Evolutionary conservation across 2,797 vertebrate genomes (phyloP).

Genomic region (Chloroceryle amazona): DNA sequence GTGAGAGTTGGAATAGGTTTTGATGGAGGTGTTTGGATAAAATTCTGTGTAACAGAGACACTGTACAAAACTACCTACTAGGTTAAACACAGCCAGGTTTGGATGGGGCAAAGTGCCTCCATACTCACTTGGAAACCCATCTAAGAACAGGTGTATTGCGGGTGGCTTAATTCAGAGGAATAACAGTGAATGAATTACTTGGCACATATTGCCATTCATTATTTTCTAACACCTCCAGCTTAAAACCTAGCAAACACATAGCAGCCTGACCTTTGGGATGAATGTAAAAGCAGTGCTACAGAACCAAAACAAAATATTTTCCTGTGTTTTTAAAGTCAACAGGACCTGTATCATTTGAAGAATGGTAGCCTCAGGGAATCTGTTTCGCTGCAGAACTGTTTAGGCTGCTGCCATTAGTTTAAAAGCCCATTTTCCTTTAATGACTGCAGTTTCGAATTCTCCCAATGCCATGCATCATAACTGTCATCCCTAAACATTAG

Average conservation of each 20-base stretch:
- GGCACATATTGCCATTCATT: background rate
- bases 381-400: slow-evolving; percentile 43
- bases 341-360: background rate
- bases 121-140: background rate
- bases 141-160: background rate
- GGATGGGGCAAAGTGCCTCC: background rate
- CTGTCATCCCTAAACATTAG: slow-evolving; percentile 32
- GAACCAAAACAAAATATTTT: slow-evolving; percentile 28
- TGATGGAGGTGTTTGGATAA: background rate
- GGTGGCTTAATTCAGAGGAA: background rate
- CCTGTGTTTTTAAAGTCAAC: background rate
- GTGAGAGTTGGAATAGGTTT: background rate
- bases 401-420: slow-evolving; percentile 62
- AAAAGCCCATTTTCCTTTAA: slow-evolving; percentile 60
- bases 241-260: background rate
- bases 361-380: slow-evolving; percentile 40
- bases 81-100: background rate
- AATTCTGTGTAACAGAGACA: background rate
- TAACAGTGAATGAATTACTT: background rate
- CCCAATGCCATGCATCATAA: slow-evolving; percentile 34
- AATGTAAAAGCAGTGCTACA: background rate
- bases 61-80: background rate
- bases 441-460: slow-evolving; percentile 52
- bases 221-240: slow-evolving; percentile 5
- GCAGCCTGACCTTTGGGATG: slow-evolving; percentile 17